phyloP scores from a whole-genome alignment of 1,140 invertebrate species.

The Sinella curviseta region DNA sequence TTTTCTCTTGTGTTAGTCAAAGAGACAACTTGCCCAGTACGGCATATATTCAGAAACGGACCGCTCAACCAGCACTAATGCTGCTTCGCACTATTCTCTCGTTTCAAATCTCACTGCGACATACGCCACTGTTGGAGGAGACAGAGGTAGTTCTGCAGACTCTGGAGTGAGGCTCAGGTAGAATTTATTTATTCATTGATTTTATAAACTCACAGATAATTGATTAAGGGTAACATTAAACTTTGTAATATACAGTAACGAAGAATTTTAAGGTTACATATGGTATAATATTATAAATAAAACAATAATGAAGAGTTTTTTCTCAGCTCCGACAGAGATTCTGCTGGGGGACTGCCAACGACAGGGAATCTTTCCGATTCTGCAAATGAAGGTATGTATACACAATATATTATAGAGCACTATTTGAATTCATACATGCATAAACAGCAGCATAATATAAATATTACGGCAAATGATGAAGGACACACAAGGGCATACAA shows the following conservation, averaged over 20 bases:
- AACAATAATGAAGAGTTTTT: no score
- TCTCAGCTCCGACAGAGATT: slow-evolving; percentile 76
- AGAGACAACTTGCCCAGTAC: slow-evolving; percentile 67
- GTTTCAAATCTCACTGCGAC: slow-evolving; percentile 47
- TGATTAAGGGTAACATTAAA: no score
- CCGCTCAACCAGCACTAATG: slow-evolving; percentile 49
- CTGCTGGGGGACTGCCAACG: slow-evolving; percentile 68
- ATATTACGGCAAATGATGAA: background rate
- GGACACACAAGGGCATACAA: no score
- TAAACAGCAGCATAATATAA: no score
- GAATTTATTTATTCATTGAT: no score
- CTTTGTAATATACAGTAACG: no score
- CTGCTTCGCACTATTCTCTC: slow-evolving; percentile 48
- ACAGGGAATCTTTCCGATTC: slow-evolving; percentile 74
- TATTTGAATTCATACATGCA: background rate
- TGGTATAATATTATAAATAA: no score
- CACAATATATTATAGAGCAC: no score
- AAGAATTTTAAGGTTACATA: no score
- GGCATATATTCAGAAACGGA: slow-evolving; percentile 68
- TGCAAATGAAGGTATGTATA: slow-evolving; percentile 70
- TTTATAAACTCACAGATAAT: no score
- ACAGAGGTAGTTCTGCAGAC: slow-evolving; percentile 81
- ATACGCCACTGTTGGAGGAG: slow-evolving; percentile 62
- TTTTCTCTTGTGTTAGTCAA: slow-evolving; percentile 60
- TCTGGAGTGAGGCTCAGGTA: slow-evolving; percentile 76